phyloP scores from a whole-genome alignment of 2,113 vertebrate species.

The Falco punctatus region DNA sequence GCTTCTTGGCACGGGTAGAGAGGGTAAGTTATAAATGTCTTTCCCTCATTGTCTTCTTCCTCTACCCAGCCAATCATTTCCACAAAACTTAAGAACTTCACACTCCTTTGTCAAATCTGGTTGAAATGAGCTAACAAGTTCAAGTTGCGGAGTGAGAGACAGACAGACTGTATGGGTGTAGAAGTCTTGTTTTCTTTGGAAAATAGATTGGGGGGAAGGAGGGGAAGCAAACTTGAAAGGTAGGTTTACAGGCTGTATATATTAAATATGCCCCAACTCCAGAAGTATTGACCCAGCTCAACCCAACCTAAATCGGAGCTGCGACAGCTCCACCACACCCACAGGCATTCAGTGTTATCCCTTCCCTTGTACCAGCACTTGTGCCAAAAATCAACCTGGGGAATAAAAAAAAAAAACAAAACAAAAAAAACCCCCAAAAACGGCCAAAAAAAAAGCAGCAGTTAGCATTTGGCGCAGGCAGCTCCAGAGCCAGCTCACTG shows the following conservation, averaged over 20 bases:
- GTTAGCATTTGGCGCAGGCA: neutral
- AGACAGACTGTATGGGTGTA: neutral
- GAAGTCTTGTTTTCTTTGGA: neutral
- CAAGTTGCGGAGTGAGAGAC: neutral
- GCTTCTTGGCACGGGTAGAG: neutral
- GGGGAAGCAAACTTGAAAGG: neutral
- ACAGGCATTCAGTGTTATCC: neutral
- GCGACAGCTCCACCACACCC: constrained; percentile 12
- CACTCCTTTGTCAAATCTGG: neutral
- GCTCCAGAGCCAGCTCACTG: neutral
- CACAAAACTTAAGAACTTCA: constrained; percentile 9
- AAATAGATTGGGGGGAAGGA: neutral
- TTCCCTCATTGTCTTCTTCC: neutral
- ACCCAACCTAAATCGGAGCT: neutral
- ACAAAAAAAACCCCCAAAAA: too few relatives aligned
- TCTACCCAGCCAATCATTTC: neutral
- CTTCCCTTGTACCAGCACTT: neutral
- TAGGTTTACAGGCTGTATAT: neutral
- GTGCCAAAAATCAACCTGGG: constrained; percentile 34
- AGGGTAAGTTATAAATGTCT: constrained; percentile 12
- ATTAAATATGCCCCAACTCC: neutral
- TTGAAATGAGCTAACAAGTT: neutral
- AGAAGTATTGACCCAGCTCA: neutral
- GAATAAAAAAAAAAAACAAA: too few relatives aligned
- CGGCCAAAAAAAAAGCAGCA: neutral